These are phyloP conservation scores for Isoperla grammatica DNA, from an alignment of 2,888 invertebrate genomes.

Conservation along the genomic window DNA sequence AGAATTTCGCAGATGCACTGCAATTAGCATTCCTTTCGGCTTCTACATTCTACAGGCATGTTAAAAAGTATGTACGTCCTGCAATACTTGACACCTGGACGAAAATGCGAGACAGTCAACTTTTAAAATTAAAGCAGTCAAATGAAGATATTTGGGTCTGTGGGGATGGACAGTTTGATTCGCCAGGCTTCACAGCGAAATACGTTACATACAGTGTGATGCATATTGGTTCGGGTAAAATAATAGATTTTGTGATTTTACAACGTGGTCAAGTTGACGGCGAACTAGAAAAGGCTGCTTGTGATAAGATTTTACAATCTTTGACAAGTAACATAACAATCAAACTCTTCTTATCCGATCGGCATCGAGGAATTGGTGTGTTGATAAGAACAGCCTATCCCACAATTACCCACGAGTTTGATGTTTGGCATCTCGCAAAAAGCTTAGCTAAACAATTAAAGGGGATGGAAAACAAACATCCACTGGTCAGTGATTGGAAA, in stretches of 20 bases:
- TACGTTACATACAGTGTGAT: not conserved
- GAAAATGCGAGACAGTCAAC: not conserved
- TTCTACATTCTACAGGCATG: not conserved
- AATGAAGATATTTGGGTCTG: not conserved
- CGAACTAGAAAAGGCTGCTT: not conserved
- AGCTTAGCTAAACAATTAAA: not conserved
- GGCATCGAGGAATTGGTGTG: not conserved
- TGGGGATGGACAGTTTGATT: too few species aligned
- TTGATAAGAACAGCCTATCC: not conserved
- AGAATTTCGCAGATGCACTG: not conserved
- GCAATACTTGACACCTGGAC: not conserved
- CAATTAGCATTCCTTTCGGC: not conserved
- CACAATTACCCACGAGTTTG: not conserved
- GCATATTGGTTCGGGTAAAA: not conserved
- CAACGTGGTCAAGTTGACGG: not conserved
- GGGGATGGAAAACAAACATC: not conserved
- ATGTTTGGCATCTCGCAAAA: conserved; percentile 3
- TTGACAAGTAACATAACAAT: not conserved
- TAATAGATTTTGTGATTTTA: not conserved
- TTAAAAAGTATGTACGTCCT: not conserved
- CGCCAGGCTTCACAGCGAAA: not conserved
- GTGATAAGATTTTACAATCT: not conserved
- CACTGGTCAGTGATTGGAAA: not conserved
- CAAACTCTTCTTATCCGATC: not conserved
- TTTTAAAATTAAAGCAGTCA: not conserved